Percentiles rank a stretch among this genome's conserved stretches.
Conservation (phyloP, 2,888 invertebrate species). For the Caenorhabditis imperialis region DNA sequence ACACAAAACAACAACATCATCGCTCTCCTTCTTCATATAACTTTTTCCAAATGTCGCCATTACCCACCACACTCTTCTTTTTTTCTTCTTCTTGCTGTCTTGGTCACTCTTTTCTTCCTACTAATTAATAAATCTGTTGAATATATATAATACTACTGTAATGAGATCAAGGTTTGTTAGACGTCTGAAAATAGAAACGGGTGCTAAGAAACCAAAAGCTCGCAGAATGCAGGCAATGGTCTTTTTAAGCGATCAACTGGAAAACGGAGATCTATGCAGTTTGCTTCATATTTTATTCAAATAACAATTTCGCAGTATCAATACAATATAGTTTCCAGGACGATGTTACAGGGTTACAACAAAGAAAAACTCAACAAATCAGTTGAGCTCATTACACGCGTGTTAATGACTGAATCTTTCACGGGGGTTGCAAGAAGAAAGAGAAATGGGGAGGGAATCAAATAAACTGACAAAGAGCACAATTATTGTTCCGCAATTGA, state of each 20-base stretch:
- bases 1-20: conserved; percentile 41
- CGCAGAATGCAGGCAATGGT: too few species aligned
- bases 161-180: background rate
- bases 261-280: too few species aligned
- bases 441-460: conserved; percentile 4
- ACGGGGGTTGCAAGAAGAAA: conserved; percentile 37
- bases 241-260: too few species aligned
- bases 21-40: background rate
- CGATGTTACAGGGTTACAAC: conserved; percentile 9
- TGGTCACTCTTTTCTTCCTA: conserved; percentile 34
- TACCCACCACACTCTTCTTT: conserved; percentile 13
- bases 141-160: too few species aligned
- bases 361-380: conserved; percentile 26
- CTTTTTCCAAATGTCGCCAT: conserved; percentile 39
- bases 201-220: too few species aligned
- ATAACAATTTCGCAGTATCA: conserved; percentile 1
- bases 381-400: conserved; percentile 55
- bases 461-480: background rate
- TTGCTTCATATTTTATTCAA: background rate
- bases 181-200: too few species aligned
- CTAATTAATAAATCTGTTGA: conserved; percentile 45
- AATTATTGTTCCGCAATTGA: background rate
- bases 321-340: conserved; percentile 14
- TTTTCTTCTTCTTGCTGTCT: conserved; percentile 35
- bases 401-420: conserved; percentile 48